A percentile compares a stretch with the other conserved stretches of the same genome.
phyloP scores from a whole-genome alignment of 1,140 invertebrate species.

The Aradophagus sp. region DNA sequence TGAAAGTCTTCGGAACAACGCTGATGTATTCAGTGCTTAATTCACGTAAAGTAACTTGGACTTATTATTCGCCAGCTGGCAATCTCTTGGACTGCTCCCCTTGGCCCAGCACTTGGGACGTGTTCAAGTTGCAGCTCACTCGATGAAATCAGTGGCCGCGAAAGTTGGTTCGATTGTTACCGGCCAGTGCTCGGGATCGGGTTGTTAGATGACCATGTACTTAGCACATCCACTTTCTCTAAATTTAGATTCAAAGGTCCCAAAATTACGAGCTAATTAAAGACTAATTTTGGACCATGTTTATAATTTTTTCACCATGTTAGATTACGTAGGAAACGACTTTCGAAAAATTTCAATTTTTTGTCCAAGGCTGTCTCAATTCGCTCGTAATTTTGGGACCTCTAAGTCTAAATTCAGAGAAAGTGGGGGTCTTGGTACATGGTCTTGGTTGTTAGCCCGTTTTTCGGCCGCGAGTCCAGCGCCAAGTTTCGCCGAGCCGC shows the following conservation, averaged over 20 bases:
- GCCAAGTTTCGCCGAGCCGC: conserved; percentile 44
- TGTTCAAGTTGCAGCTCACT: conserved; percentile 33
- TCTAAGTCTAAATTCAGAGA: too few species aligned
- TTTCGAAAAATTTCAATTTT: too few species aligned
- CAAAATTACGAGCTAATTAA: too few species aligned
- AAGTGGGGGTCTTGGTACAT: conserved; percentile 13
- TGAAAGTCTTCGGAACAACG: conserved; percentile 22
- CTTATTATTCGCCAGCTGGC: conserved; percentile 48
- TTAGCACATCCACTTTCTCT: conserved; percentile 1
- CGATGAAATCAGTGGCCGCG: conserved; percentile 38
- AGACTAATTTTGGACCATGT: too few species aligned
- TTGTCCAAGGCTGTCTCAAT: neutral
- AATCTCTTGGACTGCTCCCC: conserved; percentile 41
- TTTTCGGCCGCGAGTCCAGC: conserved; percentile 1
- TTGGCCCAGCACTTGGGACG: conserved; percentile 12
- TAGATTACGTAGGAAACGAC: too few species aligned
- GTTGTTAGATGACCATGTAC: conserved; percentile 12
- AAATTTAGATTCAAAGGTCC: too few species aligned
- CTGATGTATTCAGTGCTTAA: conserved; percentile 41
- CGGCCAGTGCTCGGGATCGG: conserved; percentile 18
- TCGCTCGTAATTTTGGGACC: too few species aligned
- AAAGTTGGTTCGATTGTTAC: conserved; percentile 47
- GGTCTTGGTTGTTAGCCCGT: neutral
- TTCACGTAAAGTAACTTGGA: conserved; percentile 43
- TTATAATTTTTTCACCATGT: too few species aligned